A percentile compares a stretch with the other conserved stretches of the same genome.
Conservation (phyloP, 2,888 invertebrate genomes). For the Heliconius sara region DNA sequence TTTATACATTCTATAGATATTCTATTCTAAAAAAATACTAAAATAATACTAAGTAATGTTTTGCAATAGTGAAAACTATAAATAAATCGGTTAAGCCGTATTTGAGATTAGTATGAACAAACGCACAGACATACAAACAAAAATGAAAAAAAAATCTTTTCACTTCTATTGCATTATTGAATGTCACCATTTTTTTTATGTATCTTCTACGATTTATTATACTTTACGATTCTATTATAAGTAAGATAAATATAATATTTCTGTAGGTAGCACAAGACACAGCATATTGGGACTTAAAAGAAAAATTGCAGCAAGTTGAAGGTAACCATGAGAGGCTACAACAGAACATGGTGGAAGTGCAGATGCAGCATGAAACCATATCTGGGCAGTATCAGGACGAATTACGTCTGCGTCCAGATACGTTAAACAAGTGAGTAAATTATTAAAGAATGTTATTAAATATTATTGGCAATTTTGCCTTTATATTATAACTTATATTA, state of each 20-base stretch:
- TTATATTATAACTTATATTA: no score
- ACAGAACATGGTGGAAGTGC: conserved; percentile 74
- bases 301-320: conserved; percentile 65
- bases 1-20: no score
- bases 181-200: no score
- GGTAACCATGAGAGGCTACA: conserved; percentile 71
- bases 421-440: conserved; percentile 63
- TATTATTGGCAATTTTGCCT: not conserved
- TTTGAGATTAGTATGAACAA: no score
- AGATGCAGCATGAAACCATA: conserved; percentile 74
- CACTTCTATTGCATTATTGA: no score
- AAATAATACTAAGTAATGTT: no score
- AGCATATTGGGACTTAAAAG: conserved; percentile 72
- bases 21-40: no score
- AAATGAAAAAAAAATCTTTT: no score
- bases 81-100: no score
- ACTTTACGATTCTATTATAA: not conserved
- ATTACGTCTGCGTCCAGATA: conserved; percentile 69
- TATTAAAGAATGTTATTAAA: not conserved
- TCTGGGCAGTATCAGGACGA: conserved; percentile 72
- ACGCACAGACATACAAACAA: no score
- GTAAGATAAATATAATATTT: not conserved
- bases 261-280: conserved; percentile 75
- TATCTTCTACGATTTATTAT: no score
- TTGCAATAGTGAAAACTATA: no score